phyloP scores from a whole-genome alignment of 2,888 invertebrate species.

The Drosophila acutilabella region DNA sequence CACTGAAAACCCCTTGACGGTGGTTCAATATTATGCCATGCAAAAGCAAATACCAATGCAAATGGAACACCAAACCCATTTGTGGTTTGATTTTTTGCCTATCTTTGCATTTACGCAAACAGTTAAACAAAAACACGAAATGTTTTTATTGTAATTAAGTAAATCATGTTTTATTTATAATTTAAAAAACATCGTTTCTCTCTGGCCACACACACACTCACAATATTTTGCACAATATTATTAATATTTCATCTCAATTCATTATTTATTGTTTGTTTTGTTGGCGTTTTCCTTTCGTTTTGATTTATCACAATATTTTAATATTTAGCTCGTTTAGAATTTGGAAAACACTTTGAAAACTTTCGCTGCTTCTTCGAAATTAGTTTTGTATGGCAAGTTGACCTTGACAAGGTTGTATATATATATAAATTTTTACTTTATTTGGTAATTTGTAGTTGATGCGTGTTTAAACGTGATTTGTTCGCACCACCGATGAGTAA shows the following conservation, averaged over 20 bases:
- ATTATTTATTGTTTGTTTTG: slow-evolving; percentile 2
- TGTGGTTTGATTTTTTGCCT: slow-evolving; percentile 4
- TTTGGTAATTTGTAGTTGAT: slow-evolving; percentile 48
- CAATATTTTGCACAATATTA: slow-evolving; percentile 63
- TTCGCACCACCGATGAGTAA: slow-evolving; percentile 79
- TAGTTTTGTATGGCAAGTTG: slow-evolving; percentile 59
- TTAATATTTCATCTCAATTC: slow-evolving; percentile 22
- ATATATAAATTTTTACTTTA: slow-evolving; percentile 25
- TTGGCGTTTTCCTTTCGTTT: slow-evolving; percentile 24
- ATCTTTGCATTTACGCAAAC: slow-evolving; percentile 51
- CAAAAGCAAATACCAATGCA: slow-evolving; percentile 27
- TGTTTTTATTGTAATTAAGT: slow-evolving; percentile 55
- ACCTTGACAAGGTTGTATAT: slow-evolving; percentile 68
- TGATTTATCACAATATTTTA: slow-evolving; percentile 67
- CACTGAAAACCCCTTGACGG: slow-evolving; percentile 1
- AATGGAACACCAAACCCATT: slow-evolving; percentile 39
- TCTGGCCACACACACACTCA: slow-evolving; percentile 19
- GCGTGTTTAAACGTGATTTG: slow-evolving; percentile 45
- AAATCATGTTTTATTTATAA: slow-evolving; percentile 78
- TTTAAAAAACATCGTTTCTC: slow-evolving; percentile 69
- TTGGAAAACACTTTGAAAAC: slow-evolving; percentile 39
- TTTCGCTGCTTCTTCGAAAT: slow-evolving; percentile 28
- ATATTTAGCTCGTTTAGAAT: slow-evolving; percentile 66
- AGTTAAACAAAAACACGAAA: slow-evolving; percentile 45
- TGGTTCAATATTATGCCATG: slow-evolving; percentile 52